These are phyloP conservation scores for Piaya cayana DNA, from an alignment of 2,113 vertebrate genomes.

Conservation along the genomic window DNA sequence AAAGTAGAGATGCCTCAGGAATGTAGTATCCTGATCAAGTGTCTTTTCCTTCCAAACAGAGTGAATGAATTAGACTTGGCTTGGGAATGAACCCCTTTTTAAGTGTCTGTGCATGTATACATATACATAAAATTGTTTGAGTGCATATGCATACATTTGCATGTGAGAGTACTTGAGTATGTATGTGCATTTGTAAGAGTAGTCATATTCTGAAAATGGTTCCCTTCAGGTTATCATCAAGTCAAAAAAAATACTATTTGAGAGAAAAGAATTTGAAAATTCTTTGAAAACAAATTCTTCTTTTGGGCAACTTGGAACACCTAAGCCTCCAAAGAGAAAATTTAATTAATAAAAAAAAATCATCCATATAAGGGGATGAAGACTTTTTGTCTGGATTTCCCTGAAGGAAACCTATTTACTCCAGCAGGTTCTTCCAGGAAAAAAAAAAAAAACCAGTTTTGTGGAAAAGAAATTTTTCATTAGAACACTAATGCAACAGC, in stretches of 20 bases:
- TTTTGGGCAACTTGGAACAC: neutral
- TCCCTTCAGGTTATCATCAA: neutral
- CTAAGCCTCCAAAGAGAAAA: neutral
- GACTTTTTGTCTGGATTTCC: neutral
- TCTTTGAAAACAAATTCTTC: neutral
- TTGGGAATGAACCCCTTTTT: neutral
- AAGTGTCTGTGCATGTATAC: neutral
- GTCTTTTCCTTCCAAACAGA: neutral
- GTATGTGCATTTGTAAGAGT: neutral
- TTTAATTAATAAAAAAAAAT: neutral
- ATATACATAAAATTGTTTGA: neutral
- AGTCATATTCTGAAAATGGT: neutral
- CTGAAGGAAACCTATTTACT: neutral
- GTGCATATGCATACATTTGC: fast-evolving
- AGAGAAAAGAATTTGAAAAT: neutral
- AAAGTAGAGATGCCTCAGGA: neutral
- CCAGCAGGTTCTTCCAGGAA: neutral
- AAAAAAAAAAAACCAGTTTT: neutral
- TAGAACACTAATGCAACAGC: neutral
- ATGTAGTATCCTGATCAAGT: fast-evolving
- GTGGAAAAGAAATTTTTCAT: neutral
- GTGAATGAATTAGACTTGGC: neutral
- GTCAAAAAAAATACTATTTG: neutral
- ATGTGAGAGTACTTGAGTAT: neutral
- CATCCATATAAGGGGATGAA: neutral